Evolutionary conservation across 2,888 invertebrate genomes (phyloP), one percentile per base, ranked within the genome.

Genomic region (Atethmia centrago): DNA sequence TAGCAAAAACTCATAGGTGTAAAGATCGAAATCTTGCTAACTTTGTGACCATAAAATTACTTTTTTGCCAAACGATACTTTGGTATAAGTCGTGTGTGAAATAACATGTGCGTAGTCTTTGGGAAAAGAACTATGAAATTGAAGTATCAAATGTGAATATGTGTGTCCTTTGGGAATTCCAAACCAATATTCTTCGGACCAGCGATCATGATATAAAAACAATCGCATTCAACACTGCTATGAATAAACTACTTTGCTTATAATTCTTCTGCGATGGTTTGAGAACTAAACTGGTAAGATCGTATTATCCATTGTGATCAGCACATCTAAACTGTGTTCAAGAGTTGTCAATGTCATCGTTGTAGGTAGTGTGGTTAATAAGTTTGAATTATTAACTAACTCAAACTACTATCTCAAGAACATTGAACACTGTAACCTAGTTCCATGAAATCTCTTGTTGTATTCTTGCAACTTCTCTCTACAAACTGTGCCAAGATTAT

Each of bases 111-210:
- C 47, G 66, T 62, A 45, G 21, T 28, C 58, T 79, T 68, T 71
- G 55, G 31, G 53, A 70, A 78, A 70, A 71, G 53, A 76, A 66
- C 72, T 82, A 80, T 84, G 82, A 82, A 84, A 85, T 85, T 85
- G 85, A 69, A 82, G 74, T 74, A 66, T 77, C 77, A 74, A 75
- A 73, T 47, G 74, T 42, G 71, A 73, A 71, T 74, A 77, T 69
- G 68, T 70, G 59, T 75, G 59, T 58, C 70, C 56, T 63, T 31
- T 47, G 80, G 70, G 83, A 74, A 76, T 61, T 70, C 58, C 40
- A 82, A 84, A 63, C 71, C 84, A 77, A 82, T 82, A 77, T 82
- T 61, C 53, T 59, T 45, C 69, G 77, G 73, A 53, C 58, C 77
- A 84, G 36, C 16, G 69, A 71, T 66, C 68, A 45, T 64, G 64